phyloP scores from a whole-genome alignment of 2,888 invertebrate species.

The Rotaria magnacalcarata region DNA sequence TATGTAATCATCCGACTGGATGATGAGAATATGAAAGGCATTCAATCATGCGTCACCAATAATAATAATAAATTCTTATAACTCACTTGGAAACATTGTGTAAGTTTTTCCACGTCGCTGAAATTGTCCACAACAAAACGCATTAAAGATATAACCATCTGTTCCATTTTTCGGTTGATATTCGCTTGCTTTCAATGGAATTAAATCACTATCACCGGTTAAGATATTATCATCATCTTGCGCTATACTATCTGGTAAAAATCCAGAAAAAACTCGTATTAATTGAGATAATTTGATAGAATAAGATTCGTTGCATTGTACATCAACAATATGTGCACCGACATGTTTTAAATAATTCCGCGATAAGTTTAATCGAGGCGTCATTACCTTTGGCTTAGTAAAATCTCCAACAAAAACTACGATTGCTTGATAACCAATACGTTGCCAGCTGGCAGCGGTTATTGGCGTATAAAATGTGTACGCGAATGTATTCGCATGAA shows the following conservation, averaged over 20 bases:
- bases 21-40: no score
- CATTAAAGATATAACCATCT: conserved; percentile 32
- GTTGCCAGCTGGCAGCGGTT: not conserved
- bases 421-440: conserved; percentile 27
- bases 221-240: conserved; percentile 29
- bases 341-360: not conserved
- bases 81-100: conserved; percentile 17
- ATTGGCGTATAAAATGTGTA: conserved; percentile 24
- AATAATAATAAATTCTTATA: no score
- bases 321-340: not conserved
- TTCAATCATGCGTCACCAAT: no score
- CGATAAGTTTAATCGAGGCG: not conserved
- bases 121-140: conserved; percentile 27
- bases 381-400: not conserved
- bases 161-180: not conserved
- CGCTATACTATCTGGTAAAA: conserved; percentile 6
- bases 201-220: conserved; percentile 26
- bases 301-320: conserved; percentile 16
- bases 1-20: no score
- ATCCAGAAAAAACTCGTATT: not conserved
- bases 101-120: not conserved
- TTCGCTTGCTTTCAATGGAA: conserved; percentile 1
- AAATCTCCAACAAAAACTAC: conserved; percentile 22
- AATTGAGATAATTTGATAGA: not conserved
- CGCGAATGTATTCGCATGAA: not conserved